Conservation (phyloP, 2,888 invertebrate species). For the Noctua fimbriata region DNA sequence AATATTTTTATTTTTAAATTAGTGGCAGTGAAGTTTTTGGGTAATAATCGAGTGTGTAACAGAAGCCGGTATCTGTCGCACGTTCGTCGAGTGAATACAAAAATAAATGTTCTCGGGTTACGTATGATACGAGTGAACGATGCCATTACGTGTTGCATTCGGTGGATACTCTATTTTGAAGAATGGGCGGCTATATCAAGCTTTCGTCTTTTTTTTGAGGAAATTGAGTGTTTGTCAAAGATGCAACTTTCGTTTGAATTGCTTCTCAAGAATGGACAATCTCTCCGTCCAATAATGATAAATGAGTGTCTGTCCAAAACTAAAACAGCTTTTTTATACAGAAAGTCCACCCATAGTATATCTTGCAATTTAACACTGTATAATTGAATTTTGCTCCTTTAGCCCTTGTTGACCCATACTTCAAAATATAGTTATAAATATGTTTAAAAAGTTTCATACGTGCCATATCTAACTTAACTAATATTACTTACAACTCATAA, state of each 20-base stretch:
- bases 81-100: slow-evolving; percentile 76
- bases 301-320: neutral
- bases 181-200: slow-evolving; percentile 17
- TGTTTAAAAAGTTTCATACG: slow-evolving; percentile 63
- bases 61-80: slow-evolving; percentile 83
- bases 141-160: slow-evolving; percentile 47
- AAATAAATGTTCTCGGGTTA: slow-evolving; percentile 74
- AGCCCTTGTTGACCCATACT: slow-evolving; percentile 40
- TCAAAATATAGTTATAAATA: slow-evolving; percentile 62
- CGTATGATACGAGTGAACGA: slow-evolving; percentile 59
- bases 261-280: neutral
- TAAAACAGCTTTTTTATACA: neutral
- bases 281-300: neutral
- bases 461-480: slow-evolving; percentile 68
- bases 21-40: slow-evolving; percentile 90
- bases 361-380: neutral
- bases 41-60: slow-evolving; percentile 83
- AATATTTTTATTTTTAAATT: slow-evolving; percentile 90
- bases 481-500: slow-evolving; percentile 64
- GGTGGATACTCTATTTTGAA: slow-evolving; percentile 57
- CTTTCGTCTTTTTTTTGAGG: neutral
- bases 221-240: slow-evolving; percentile 7
- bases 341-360: neutral
- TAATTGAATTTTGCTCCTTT: neutral
- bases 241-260: neutral